A percentile compares a stretch with the other conserved stretches of the same genome.
Evolutionary conservation across 2,888 invertebrate species (phyloP).

Genomic region (Ectropis crepuscularia): DNA sequence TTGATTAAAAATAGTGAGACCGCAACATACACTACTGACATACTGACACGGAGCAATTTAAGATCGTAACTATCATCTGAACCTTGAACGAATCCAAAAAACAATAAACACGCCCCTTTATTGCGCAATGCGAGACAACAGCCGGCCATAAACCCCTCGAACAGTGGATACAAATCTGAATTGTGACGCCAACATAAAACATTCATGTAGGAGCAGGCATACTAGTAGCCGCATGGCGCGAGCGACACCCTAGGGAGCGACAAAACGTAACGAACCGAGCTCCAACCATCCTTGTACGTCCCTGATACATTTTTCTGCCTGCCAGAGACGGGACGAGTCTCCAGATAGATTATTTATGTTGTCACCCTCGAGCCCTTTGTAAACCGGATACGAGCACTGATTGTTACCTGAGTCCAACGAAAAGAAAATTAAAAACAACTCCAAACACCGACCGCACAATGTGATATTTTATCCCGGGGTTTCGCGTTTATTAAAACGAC

Average conservation of each 20-base stretch:
- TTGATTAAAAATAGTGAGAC: not conserved
- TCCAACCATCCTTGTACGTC: slow-evolving; percentile 74
- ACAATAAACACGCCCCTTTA: slow-evolving; percentile 71
- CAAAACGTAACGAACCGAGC: slow-evolving; percentile 82
- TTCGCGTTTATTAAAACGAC: slow-evolving; percentile 43
- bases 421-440: slow-evolving; percentile 46
- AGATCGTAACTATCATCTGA: slow-evolving; percentile 47
- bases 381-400: slow-evolving; percentile 62
- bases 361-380: slow-evolving; percentile 60
- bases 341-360: slow-evolving; percentile 77
- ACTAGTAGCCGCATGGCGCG: slow-evolving; percentile 58
- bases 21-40: slow-evolving; percentile 27
- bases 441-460: slow-evolving; percentile 31
- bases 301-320: slow-evolving; percentile 76
- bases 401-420: slow-evolving; percentile 59
- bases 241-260: slow-evolving; percentile 73
- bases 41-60: slow-evolving; percentile 30
- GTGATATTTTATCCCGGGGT: slow-evolving; percentile 34
- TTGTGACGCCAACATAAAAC: slow-evolving; percentile 76
- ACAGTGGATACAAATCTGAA: slow-evolving; percentile 78
- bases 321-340: slow-evolving; percentile 62
- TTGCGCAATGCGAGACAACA: slow-evolving; percentile 60
- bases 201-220: slow-evolving; percentile 68
- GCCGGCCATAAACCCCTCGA: slow-evolving; percentile 62
- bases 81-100: slow-evolving; percentile 63